phyloP scores from a whole-genome alignment of 2,113 vertebrate species.

The Sylvilagus bachmani region DNA sequence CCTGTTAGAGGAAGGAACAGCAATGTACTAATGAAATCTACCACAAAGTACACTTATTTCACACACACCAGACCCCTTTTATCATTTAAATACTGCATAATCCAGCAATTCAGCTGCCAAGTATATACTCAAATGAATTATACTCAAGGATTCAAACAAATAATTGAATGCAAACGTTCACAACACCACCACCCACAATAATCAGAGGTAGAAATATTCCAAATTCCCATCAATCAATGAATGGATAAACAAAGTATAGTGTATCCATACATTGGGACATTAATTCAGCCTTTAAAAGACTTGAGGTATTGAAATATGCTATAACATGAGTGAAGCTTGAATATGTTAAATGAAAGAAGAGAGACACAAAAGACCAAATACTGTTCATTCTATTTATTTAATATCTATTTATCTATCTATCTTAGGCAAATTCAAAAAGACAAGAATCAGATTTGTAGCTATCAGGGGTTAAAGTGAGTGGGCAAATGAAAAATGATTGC shows the following conservation, averaged over 20 bases:
- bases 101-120: not conserved
- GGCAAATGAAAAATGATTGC: not conserved
- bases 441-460: not conserved
- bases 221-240: not conserved
- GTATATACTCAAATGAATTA: not conserved
- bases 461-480: not conserved
- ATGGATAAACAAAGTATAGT: not conserved
- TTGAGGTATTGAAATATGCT: not conserved
- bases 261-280: not conserved
- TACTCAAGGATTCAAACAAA: not conserved
- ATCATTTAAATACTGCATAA: not conserved
- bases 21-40: not conserved
- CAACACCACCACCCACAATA: not conserved
- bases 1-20: not conserved
- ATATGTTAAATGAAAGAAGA: not conserved
- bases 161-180: not conserved
- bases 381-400: not conserved
- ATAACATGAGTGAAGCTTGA: not conserved
- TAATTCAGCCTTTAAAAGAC: not conserved
- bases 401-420: constrained; percentile 16
- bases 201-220: not conserved
- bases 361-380: not conserved
- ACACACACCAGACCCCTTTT: not conserved
- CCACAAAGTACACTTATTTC: not conserved
- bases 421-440: not conserved